Conservation (phyloP, 1,140 invertebrate genomes). For the Dolichoris vasculosae region DNA sequence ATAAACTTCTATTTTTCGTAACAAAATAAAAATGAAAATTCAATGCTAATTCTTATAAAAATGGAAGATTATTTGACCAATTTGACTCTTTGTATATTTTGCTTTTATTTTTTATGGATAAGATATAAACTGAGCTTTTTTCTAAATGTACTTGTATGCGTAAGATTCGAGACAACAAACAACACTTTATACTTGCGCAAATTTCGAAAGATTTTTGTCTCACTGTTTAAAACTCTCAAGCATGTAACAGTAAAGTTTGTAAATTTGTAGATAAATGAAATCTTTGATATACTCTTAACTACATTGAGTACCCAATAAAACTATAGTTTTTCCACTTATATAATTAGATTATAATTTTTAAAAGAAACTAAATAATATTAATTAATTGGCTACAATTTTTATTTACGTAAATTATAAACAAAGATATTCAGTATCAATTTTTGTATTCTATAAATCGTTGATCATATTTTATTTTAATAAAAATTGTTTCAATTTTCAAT, state of each 20-base stretch:
- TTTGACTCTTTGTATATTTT: neutral
- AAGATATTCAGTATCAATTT: no score
- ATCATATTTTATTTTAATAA: no score
- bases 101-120: neutral
- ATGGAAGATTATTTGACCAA: neutral
- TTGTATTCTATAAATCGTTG: no score
- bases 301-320: neutral
- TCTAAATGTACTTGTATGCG: neutral
- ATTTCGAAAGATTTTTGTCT: neutral
- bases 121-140: neutral
- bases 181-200: slow-evolving; percentile 27
- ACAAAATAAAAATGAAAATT: neutral
- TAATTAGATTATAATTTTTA: neutral
- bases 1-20: neutral
- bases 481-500: neutral
- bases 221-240: neutral
- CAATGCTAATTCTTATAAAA: neutral
- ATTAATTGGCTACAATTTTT: neutral
- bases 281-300: neutral
- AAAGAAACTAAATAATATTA: neutral
- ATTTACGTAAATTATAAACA: no score
- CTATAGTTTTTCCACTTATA: neutral
- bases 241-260: neutral
- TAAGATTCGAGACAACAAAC: slow-evolving; percentile 1
- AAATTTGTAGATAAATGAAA: neutral